Base-by-base conservation (phyloP, 2,888 invertebrate genomes). In the Abscondita cerata region DNA sequence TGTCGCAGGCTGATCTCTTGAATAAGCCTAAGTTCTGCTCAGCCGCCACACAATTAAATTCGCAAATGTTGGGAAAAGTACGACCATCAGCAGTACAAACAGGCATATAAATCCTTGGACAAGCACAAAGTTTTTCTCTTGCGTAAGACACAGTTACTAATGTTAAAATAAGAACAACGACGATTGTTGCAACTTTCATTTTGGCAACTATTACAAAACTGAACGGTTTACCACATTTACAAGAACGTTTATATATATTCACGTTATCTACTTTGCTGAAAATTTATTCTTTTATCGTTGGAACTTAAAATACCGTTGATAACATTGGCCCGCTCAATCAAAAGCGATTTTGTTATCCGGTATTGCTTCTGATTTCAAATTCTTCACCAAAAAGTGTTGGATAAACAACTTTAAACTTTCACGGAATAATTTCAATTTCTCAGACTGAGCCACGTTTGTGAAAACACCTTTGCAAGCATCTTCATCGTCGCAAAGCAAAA, bases 351-450 rank as follows among this genome's bases (percentile, higher is more conserved):
- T 63, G 1, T 83, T 80, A 1, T 82, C 80, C 31, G 78, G 69
- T 40, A 82, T 62, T 5, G 77, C 78, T 19, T 83, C 82, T 12
- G 82, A 81, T 2, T 84, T 85, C 2, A 86, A 81, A 71, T 88
- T 87, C 71, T 86, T 88, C 1, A 95, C 75, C 16, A 96, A 79
- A 72, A 96, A 96, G 78, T 95, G 95, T 75, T 89, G 90, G 75
- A 96, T 88, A 75, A 96, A 96, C 6, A 96, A 80, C 44, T 90
- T 83, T 1, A 96, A 80, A 68, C 94, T 92, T 76, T 95, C 95
- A 55, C 92, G 86, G 69, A 96, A 92, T 73, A 89, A 83, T 74
- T 89, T 88, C 8, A 96, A 81, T 76, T 94, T 91, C 0, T 89
- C 84, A 0, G 92, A 86, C 56, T 86, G 84, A 0, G 91, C 85